Percentiles rank a stretch among this genome's conserved stretches.
Evolutionary conservation across 2,113 vertebrate species (phyloP).

Genomic region (Hylia prasina): DNA sequence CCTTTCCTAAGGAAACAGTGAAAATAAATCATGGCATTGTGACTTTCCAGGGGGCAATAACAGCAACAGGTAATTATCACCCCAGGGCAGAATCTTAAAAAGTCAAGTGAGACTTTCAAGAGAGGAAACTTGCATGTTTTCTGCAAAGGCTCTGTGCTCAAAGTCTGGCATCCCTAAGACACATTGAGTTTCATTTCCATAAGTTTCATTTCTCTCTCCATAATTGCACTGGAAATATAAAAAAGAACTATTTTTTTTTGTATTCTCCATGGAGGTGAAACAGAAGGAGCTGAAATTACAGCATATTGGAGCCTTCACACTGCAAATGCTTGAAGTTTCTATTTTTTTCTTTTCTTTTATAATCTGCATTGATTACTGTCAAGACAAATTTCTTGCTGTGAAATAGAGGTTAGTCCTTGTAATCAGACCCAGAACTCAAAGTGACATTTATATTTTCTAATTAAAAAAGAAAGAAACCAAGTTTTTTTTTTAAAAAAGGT

Average conservation of each 20-base stretch:
- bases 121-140: background rate
- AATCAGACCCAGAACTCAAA: background rate
- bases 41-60: background rate
- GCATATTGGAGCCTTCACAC: background rate
- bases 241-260: background rate
- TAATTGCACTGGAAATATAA: background rate
- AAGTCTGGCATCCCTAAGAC: background rate
- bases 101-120: background rate
- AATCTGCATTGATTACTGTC: background rate
- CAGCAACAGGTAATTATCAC: background rate
- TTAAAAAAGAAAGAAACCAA: background rate
- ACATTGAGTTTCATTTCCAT: background rate
- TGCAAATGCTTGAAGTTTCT: background rate
- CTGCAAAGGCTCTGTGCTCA: background rate
- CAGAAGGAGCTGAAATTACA: background rate
- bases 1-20: background rate
- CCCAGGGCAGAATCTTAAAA: background rate
- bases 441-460: background rate
- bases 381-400: background rate
- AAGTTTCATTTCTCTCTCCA: background rate
- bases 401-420: background rate
- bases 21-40: background rate
- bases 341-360: background rate
- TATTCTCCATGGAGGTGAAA: background rate
- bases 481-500: no score